Conservation (phyloP, 2,113 vertebrate species). For the Syngnathus typhle region DNA sequence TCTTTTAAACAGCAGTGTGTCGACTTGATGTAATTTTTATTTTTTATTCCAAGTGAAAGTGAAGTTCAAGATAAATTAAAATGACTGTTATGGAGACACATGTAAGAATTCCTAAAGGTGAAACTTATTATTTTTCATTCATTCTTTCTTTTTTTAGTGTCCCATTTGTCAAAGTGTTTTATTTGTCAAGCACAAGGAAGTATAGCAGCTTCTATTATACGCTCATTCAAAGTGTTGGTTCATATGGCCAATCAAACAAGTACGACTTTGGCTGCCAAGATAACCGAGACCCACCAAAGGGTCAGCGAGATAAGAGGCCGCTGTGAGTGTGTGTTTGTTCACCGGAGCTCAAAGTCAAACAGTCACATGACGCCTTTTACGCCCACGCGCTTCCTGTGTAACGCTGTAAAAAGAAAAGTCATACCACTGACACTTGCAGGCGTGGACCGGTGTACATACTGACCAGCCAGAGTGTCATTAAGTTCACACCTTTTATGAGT, state of each 20-base stretch:
- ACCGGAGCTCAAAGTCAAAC: conserved; percentile 43
- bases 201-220: neutral
- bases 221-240: neutral
- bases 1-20: neutral
- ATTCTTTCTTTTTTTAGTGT: neutral
- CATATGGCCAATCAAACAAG: conserved; percentile 15
- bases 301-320: conserved; percentile 36
- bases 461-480: neutral
- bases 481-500: neutral
- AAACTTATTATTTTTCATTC: neutral
- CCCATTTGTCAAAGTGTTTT: neutral
- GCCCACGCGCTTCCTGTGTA: neutral
- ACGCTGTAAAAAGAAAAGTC: conserved; percentile 6
- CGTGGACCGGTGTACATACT: neutral
- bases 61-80: neutral
- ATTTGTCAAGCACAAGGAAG: neutral
- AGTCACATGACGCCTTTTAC: conserved; percentile 13
- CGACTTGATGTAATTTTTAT: neutral
- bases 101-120: neutral
- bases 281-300: neutral
- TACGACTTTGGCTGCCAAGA: conserved; percentile 7
- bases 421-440: conserved; percentile 3
- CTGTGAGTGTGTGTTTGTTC: conserved; percentile 41
- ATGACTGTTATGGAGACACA: neutral
- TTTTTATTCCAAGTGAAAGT: neutral